Evolutionary conservation across 2,888 invertebrate species (phyloP), one percentile per base, ranked within the genome.

Genomic region (Drosophila algonquin): DNA sequence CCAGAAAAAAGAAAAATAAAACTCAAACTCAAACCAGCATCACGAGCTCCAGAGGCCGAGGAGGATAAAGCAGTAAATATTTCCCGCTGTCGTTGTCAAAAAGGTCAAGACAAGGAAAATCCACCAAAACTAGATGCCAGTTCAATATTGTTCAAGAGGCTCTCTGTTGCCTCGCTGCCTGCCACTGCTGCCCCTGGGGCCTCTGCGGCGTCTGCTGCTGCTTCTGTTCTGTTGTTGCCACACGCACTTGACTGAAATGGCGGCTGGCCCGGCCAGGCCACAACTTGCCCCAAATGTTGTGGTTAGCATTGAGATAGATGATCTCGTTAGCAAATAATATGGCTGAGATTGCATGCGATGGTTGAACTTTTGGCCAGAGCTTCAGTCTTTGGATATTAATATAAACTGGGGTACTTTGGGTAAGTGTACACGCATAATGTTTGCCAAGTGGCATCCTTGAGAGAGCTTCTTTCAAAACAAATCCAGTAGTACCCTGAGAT

Each of bases 21-120:
- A 62, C 50, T 54, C 45, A 61, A 54, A 77, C 76, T 72, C 62
- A 82, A 86, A 77, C 79, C 81, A 81, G 79, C 81, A 79, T 84
- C 87, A 84, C 83, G 83, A 84, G 86, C 71, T 82, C 59, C 40
- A 40, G 40, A 73, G 58, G 61, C 55, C 48, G 47, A 27, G 51
- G 86, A 85, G 86, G 86, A 83, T 83, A 80, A 86, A 75, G 76
- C 81, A 77, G 83, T 79, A 73, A 85, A 82, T 80, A 85, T 85
- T 80, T 80, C 51, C 44, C 52, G 73, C 65, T 74, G 73, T 60
- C 73, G 73, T 72, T 74, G 73, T 60, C 73, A 73, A 73, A 67
- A 73, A 74, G 73, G 62, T 67, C 73, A 73, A 73, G 60, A 62
- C 73, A 67, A 47, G 67, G 57, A 73, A 53, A 74, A 73, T 58